Evolutionary conservation across 2,888 invertebrate genomes (phyloP).

Genomic region (Rhagonycha fulva): DNA sequence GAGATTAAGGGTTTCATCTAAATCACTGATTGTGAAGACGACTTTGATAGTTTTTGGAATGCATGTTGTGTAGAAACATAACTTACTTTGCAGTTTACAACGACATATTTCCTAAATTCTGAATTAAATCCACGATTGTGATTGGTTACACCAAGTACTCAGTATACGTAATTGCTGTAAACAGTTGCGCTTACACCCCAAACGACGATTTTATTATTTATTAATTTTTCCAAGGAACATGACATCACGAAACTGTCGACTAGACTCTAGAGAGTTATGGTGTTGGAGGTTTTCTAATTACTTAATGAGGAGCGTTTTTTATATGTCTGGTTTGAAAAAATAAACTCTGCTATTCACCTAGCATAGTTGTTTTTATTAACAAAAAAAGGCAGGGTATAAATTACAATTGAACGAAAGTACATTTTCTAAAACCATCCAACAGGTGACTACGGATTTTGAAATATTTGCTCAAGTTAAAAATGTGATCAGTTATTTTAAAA

Average conservation of each 20-base stretch:
- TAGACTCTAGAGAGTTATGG: background rate
- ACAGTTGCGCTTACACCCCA: background rate
- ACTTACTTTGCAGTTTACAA: too few species aligned
- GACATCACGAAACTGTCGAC: too few species aligned
- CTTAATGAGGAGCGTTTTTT: background rate
- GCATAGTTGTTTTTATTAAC: background rate
- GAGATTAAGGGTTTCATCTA: too few species aligned
- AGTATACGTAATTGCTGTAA: background rate
- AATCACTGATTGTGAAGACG: too few species aligned
- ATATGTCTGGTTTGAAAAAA: background rate
- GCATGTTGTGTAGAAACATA: too few species aligned
- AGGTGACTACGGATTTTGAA: background rate
- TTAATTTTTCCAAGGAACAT: background rate
- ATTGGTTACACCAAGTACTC: too few species aligned
- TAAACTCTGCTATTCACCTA: background rate
- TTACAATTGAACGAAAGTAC: background rate
- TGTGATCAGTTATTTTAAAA: background rate
- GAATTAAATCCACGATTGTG: too few species aligned
- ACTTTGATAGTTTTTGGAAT: too few species aligned
- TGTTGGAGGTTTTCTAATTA: background rate
- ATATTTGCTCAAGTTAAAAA: background rate
- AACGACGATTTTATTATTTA: background rate
- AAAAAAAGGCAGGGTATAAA: background rate
- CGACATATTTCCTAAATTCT: too few species aligned
- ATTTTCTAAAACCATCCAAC: too few species aligned